These are phyloP conservation scores for Tridacna gigas DNA, from an alignment of 2,888 invertebrate genomes.

Conservation along the genomic window DNA sequence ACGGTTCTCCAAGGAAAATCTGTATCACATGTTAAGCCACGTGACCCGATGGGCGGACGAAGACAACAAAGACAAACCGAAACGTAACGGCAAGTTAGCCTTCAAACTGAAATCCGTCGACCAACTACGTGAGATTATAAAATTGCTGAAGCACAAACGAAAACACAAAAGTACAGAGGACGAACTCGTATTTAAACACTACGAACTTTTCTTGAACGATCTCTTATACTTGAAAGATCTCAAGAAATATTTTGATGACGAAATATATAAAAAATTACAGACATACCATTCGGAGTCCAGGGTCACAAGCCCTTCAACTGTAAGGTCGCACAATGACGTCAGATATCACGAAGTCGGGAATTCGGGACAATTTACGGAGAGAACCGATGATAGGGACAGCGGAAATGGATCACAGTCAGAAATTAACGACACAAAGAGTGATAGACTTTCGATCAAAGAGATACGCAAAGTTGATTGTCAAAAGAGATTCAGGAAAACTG, in stretches of 20 bases:
- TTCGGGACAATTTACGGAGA: neutral
- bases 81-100: slow-evolving; percentile 27
- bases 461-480: slow-evolving; percentile 20
- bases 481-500: slow-evolving; percentile 64
- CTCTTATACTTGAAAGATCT: slow-evolving; percentile 72
- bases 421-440: slow-evolving; percentile 23
- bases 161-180: slow-evolving; percentile 62
- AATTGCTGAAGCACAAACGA: slow-evolving; percentile 46
- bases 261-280: slow-evolving; percentile 74
- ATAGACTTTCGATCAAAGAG: neutral
- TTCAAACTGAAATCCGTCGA: slow-evolving; percentile 65
- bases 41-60: slow-evolving; percentile 58
- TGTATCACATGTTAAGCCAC: slow-evolving; percentile 69
- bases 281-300: slow-evolving; percentile 75
- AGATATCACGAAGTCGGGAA: slow-evolving; percentile 29
- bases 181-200: slow-evolving; percentile 67
- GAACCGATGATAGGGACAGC: slow-evolving; percentile 58
- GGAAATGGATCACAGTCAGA: slow-evolving; percentile 61
- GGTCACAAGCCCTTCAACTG: slow-evolving; percentile 34
- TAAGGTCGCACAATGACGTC: neutral
- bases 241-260: slow-evolving; percentile 79
- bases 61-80: slow-evolving; percentile 21
- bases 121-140: slow-evolving; percentile 62
- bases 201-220: slow-evolving; percentile 77
- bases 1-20: slow-evolving; percentile 75